Conservation (phyloP, 2,113 vertebrate species). For the Pagrus major region DNA sequence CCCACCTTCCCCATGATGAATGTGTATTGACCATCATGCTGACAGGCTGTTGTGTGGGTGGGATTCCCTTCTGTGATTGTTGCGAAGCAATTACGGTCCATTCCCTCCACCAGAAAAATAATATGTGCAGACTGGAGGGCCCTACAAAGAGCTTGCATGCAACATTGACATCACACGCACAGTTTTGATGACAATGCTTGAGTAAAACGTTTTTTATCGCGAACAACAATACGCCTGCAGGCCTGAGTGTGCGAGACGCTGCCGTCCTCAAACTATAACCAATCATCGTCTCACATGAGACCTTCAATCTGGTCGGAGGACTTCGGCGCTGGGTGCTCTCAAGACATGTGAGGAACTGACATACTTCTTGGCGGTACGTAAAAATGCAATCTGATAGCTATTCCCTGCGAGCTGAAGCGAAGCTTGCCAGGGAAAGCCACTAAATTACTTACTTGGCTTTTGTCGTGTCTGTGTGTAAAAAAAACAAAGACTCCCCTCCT, state of each 20-base stretch:
- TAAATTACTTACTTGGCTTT: conserved; percentile 64
- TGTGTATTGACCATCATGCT: conserved; percentile 10
- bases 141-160: not conserved
- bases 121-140: not conserved
- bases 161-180: not conserved
- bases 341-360: conserved; percentile 40
- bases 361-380: conserved; percentile 39
- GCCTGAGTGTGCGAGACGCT: conserved; percentile 5
- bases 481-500: not conserved
- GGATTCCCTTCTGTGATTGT: conserved; percentile 18
- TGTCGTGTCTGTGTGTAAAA: conserved; percentile 49
- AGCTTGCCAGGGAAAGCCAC: conserved; percentile 39
- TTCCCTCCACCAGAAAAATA: conserved; percentile 11
- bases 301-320: conserved; percentile 15
- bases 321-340: conserved; percentile 6
- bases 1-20: conserved; percentile 22
- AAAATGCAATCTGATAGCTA: conserved; percentile 54
- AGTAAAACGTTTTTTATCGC: not conserved
- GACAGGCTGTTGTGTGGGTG: conserved; percentile 30
- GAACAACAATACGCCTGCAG: conserved; percentile 17
- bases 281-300: conserved; percentile 5
- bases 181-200: not conserved
- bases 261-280: conserved; percentile 16
- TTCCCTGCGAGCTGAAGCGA: conserved; percentile 46
- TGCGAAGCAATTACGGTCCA: conserved; percentile 1